phyloP scores from a whole-genome alignment of 1,140 invertebrate genomes.

The Drosophila truncata region DNA sequence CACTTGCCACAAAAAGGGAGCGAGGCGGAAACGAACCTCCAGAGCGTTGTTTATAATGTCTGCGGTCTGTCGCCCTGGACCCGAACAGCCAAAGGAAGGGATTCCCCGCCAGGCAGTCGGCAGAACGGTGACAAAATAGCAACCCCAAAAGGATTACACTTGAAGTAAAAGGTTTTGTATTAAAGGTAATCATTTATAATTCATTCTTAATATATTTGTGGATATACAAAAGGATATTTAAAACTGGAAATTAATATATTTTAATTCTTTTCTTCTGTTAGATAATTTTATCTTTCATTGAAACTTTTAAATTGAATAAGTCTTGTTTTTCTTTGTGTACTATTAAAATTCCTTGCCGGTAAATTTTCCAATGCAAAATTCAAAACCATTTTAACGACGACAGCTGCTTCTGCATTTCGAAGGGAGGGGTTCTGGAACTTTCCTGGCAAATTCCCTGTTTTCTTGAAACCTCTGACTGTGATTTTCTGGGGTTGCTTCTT shows the following conservation, averaged over 20 bases:
- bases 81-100: slow-evolving; percentile 43
- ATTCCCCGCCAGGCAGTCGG: slow-evolving; percentile 11
- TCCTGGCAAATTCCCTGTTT: slow-evolving; percentile 54
- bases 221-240: too few relatives aligned
- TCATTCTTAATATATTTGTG: too few relatives aligned
- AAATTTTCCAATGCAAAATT: slow-evolving; percentile 60
- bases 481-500: slow-evolving; percentile 32
- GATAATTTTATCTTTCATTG: not conserved
- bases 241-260: not conserved
- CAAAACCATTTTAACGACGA: slow-evolving; percentile 67
- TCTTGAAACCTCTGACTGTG: slow-evolving; percentile 29
- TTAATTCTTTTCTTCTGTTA: not conserved
- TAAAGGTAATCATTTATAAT: too few relatives aligned
- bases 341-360: slow-evolving; percentile 43
- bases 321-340: slow-evolving; percentile 14
- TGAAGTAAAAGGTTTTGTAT: not conserved
- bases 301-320: not conserved
- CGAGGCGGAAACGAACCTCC: slow-evolving; percentile 4
- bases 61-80: slow-evolving; percentile 78
- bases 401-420: slow-evolving; percentile 58
- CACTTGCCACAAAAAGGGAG: slow-evolving; percentile 35
- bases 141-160: slow-evolving; percentile 37
- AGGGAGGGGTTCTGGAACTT: slow-evolving; percentile 31
- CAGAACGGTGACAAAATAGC: slow-evolving; percentile 40
- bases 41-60: slow-evolving; percentile 78